A percentile compares a stretch with the other conserved stretches of the same genome.
Evolutionary conservation across 2,888 invertebrate species (phyloP).

Genomic region (Trissoscelio sp.): DNA sequence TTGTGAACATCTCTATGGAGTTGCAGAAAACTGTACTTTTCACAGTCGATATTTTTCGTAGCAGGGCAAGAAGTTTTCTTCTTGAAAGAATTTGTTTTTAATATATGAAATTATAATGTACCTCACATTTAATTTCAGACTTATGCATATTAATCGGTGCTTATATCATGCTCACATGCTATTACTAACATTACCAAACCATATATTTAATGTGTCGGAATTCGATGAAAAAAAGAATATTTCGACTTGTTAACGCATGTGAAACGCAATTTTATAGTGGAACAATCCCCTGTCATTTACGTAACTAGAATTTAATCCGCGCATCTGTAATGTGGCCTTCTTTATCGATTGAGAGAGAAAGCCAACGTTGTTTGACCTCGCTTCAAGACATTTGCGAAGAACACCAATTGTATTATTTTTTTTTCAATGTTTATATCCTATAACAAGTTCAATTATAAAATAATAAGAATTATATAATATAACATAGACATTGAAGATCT

Average conservation of each 20-base stretch:
- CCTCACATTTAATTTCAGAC: no score
- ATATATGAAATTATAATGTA: background rate
- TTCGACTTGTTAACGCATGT: background rate
- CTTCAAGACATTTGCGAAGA: background rate
- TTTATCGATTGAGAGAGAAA: slow-evolving; percentile 78
- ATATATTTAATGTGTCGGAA: no score
- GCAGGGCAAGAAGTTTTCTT: slow-evolving; percentile 1
- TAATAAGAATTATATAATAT: no score
- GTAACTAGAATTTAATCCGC: slow-evolving; percentile 76
- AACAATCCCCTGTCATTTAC: slow-evolving; percentile 77
- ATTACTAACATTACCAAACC: no score
- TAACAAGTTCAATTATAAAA: background rate
- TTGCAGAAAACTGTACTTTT: slow-evolving; percentile 80
- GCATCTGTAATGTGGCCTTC: slow-evolving; percentile 77
- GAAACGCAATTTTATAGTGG: background rate
- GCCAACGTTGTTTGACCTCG: slow-evolving; percentile 22
- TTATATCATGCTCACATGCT: background rate
- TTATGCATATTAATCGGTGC: slow-evolving; percentile 72
- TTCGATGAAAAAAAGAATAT: no score
- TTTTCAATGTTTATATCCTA: no score
- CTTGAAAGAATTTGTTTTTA: background rate
- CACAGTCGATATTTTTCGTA: slow-evolving; percentile 80
- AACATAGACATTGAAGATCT: no score
- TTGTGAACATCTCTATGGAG: slow-evolving; percentile 75
- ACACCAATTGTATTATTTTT: background rate